Evolutionary conservation across 2,888 invertebrate genomes (phyloP).

Genomic region (Athalia cordata): DNA sequence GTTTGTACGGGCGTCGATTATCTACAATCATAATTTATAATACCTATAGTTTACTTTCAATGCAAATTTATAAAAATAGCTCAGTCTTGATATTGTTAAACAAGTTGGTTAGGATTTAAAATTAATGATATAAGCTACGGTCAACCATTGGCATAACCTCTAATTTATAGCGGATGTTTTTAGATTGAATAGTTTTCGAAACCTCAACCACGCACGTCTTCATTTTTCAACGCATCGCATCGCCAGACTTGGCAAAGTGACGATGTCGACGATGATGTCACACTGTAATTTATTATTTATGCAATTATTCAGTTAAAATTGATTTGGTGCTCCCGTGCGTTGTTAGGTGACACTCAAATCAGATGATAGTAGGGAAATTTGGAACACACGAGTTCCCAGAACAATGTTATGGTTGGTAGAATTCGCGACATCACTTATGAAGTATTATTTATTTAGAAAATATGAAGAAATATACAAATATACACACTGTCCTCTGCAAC

Average conservation of each 20-base stretch:
- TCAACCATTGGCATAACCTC: slow-evolving; percentile 1
- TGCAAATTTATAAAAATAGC: not conserved
- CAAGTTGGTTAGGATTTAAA: too few species aligned
- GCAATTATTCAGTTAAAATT: slow-evolving; percentile 37
- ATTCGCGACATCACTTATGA: too few species aligned
- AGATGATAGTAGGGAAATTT: not conserved
- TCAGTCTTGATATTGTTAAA: too few species aligned
- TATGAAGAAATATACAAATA: too few species aligned
- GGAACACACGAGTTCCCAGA: not conserved
- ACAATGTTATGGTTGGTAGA: too few species aligned
- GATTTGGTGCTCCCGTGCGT: not conserved
- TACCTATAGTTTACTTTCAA: not conserved
- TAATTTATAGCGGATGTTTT: slow-evolving; percentile 5
- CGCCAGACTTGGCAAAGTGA: not conserved
- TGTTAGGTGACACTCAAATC: not conserved
- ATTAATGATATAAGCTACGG: too few species aligned
- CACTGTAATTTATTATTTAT: slow-evolving; percentile 31
- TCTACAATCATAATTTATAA: not conserved
- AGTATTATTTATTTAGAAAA: too few species aligned
- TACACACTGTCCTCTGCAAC: too few species aligned
- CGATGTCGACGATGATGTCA: slow-evolving; percentile 38
- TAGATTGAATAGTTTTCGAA: slow-evolving; percentile 2
- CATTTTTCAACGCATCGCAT: not conserved
- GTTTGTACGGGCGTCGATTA: not conserved
- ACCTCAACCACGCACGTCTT: not conserved